Conservation (phyloP, 1,140 invertebrate genomes). For the Hylaeus volcanicus region DNA sequence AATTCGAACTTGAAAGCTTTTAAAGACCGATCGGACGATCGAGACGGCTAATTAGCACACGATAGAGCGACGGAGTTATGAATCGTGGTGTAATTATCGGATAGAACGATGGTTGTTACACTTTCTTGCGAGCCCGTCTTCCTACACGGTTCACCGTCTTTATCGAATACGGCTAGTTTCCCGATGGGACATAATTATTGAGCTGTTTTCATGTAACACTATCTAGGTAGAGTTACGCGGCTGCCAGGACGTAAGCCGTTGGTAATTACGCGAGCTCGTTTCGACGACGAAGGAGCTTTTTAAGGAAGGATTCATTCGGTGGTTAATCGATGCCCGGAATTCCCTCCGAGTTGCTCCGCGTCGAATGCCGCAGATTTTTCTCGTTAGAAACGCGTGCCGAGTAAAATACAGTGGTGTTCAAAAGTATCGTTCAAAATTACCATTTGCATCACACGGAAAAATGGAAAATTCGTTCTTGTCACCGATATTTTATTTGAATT, state of each 20-base stretch:
- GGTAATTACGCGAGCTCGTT: conserved; percentile 10
- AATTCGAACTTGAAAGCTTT: background rate
- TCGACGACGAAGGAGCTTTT: conserved; percentile 34
- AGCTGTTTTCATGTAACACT: conserved; percentile 29
- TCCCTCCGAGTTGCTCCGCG: background rate
- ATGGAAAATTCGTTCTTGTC: too few species aligned
- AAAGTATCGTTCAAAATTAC: too few species aligned
- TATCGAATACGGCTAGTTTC: background rate
- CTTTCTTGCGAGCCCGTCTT: background rate
- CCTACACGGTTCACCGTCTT: background rate
- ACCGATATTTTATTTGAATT: too few species aligned
- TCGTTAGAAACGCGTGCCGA: background rate
- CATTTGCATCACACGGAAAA: too few species aligned
- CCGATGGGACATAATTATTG: conserved; percentile 26
- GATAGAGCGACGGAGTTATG: conserved; percentile 24
- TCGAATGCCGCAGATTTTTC: background rate
- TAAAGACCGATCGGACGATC: conserved; percentile 23
- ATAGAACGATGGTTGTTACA: conserved; percentile 10
- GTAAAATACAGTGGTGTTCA: too few species aligned
- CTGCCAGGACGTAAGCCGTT: background rate
- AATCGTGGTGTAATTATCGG: conserved; percentile 43
- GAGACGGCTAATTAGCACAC: conserved; percentile 26
- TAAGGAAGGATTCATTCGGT: conserved; percentile 42
- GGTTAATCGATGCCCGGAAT: conserved; percentile 25
- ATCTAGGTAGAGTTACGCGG: conserved; percentile 27